These are phyloP conservation scores for Drosophila formosana DNA, from an alignment of 2,888 invertebrate genomes.

Conservation along the genomic window DNA sequence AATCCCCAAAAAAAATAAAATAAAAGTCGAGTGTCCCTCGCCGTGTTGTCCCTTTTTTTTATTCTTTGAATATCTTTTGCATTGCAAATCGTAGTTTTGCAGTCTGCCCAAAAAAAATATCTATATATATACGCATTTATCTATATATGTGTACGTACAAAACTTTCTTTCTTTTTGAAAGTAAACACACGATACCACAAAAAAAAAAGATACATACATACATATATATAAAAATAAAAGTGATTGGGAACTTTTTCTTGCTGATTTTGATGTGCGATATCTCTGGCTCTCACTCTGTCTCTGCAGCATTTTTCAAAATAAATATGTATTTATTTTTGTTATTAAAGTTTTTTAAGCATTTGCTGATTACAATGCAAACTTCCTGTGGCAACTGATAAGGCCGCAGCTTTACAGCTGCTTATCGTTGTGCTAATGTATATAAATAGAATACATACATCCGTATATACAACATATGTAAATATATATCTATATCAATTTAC, in stretches of 20 bases:
- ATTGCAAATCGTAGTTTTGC: slow-evolving; percentile 76
- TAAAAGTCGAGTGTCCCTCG: slow-evolving; percentile 21
- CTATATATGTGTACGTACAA: slow-evolving; percentile 32
- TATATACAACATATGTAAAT: background rate
- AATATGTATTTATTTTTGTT: slow-evolving; percentile 24
- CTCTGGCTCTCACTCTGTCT: slow-evolving; percentile 4
- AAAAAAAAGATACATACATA: slow-evolving; percentile 23
- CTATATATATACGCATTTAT: slow-evolving; percentile 21
- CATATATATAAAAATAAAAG: slow-evolving; percentile 68
- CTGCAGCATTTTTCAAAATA: slow-evolving; percentile 47
- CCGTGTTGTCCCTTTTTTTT: slow-evolving; percentile 36
- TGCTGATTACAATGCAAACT: slow-evolving; percentile 53
- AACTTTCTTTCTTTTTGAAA: slow-evolving; percentile 76
- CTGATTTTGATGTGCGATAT: slow-evolving; percentile 63
- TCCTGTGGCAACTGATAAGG: slow-evolving; percentile 53
- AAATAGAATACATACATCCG: slow-evolving; percentile 1
- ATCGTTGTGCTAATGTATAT: slow-evolving; percentile 32
- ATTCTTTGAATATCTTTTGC: slow-evolving; percentile 53
- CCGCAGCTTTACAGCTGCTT: slow-evolving; percentile 46
- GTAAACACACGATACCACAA: slow-evolving; percentile 51
- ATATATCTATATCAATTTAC: background rate
- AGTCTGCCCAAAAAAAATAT: slow-evolving; percentile 24
- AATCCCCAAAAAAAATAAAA: slow-evolving; percentile 9
- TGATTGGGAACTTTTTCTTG: slow-evolving; percentile 74
- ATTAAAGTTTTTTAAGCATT: slow-evolving; percentile 10